Evolutionary conservation across 2,888 invertebrate genomes (phyloP).

Genomic region (Maniola hyperantus): DNA sequence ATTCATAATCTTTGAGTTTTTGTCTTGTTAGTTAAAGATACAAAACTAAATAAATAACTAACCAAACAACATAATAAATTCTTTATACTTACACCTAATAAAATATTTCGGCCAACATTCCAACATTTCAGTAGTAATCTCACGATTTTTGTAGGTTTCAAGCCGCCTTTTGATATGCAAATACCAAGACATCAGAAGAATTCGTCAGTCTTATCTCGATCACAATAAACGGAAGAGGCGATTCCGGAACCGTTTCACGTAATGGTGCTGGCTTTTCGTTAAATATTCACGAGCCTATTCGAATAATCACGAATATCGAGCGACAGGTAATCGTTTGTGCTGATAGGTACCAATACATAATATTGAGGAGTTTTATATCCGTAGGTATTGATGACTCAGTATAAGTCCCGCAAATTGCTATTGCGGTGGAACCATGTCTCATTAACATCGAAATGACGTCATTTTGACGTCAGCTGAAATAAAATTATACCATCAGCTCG

Average conservation of each 20-base stretch:
- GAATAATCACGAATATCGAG: slow-evolving; percentile 18
- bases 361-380: background rate
- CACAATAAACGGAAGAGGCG: slow-evolving; percentile 11
- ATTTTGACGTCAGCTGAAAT: no score
- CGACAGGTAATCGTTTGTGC: slow-evolving; percentile 17
- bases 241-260: background rate
- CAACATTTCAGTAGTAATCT: slow-evolving; percentile 8
- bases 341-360: background rate
- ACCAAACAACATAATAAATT: no score
- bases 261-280: slow-evolving; percentile 11
- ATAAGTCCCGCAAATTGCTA: no score
- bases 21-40: no score
- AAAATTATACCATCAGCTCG: no score
- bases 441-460: no score
- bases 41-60: no score
- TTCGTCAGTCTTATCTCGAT: slow-evolving; percentile 19
- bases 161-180: slow-evolving; percentile 16
- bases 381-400: no score
- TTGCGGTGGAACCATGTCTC: no score
- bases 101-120: background rate
- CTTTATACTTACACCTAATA: no score
- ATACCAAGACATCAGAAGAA: slow-evolving; percentile 17
- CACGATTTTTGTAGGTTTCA: slow-evolving; percentile 7
- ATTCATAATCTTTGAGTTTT: no score
- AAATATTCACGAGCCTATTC: slow-evolving; percentile 17